Base-by-base conservation (phyloP, 2,888 invertebrate species). In the Chloroclysta siterata region DNA sequence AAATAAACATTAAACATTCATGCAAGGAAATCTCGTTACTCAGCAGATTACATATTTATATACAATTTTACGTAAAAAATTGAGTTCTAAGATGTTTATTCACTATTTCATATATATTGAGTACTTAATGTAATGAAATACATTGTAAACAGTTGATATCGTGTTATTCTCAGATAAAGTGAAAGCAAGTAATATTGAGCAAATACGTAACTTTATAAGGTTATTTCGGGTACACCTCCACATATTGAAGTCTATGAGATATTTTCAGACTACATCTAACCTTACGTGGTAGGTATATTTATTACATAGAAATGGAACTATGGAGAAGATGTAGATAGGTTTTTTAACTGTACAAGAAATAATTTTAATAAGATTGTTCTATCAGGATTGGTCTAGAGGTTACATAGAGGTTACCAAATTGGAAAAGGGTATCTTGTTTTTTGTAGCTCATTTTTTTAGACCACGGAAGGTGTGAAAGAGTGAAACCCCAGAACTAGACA, bases 1-100 rank as follows among this genome's bases (percentile, higher is more conserved):
- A 67, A 58, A 68, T 64, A 67, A 65, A 69, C 55, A 70, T 67
- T 66, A 85, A 74, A 88, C 84, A 88, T 89, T 89, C 91, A 92
- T 92, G 92, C 92, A 90, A 90, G 90, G 88, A 92, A 93, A 93
- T 93, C 92, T 93, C 92, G 92, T 93, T 91, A 90, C 84, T 84
- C 84, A 81, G 85, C 84, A 73, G 74, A 72, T 74, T 76, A 71
- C 62, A 73, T 74, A 75, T 75, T 71, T 74, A 76, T 70, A 68
- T 68, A 73, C 69, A 77, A 72, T 65, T 66, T 72, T 60, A 60
- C 53, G 59, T 60, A 66, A 66, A 51, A 60, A 61, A 64, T 66
- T 54, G 47, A 65, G 63, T 63, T 65, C 55, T 61, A 65, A 63
- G 65, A 65, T 58, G 54, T 61, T 65, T 64, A 57, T 52, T 55